Conservation (phyloP, 2,888 invertebrate genomes). For the Sphaerophoria rueppellii region DNA sequence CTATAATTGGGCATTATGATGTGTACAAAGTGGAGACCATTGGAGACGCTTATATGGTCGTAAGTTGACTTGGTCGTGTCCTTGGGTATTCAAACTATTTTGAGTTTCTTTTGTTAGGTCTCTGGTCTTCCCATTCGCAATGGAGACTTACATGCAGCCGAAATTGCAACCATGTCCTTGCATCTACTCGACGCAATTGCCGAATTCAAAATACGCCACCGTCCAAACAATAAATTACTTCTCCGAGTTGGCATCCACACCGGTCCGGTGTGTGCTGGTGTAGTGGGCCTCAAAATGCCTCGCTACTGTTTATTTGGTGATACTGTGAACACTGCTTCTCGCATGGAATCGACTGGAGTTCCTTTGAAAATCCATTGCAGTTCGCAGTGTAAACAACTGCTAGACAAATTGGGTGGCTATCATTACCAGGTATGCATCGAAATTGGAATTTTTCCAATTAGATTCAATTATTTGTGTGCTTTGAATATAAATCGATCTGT, state of each 20-base stretch:
- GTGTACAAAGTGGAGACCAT: constrained; percentile 97
- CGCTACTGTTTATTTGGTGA: constrained; percentile 96
- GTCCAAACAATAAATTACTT: constrained; percentile 91
- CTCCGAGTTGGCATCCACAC: constrained; percentile 96
- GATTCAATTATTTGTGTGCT: not conserved
- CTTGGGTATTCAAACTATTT: not conserved
- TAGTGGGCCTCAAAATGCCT: constrained; percentile 96
- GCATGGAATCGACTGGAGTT: constrained; percentile 93
- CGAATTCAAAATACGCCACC: constrained; percentile 93
- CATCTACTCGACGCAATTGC: constrained; percentile 92
- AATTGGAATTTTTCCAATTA: not conserved
- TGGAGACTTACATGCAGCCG: constrained; percentile 94
- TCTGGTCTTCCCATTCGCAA: constrained; percentile 95
- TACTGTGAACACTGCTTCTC: constrained; percentile 94
- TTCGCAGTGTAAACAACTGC: constrained; percentile 86
- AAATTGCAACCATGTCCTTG: constrained; percentile 96
- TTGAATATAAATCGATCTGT: not conserved
- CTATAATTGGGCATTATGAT: constrained; percentile 95
- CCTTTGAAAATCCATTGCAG: constrained; percentile 93
- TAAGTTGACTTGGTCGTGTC: constrained; percentile 78
- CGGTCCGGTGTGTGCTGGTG: constrained; percentile 95
- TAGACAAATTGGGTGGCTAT: constrained; percentile 90
- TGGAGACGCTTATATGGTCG: constrained; percentile 96
- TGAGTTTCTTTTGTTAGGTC: constrained; percentile 83
- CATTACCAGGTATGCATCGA: constrained; percentile 79